Evolutionary conservation across 2,888 invertebrate species (phyloP), one percentile per base, ranked within the genome.

Genomic region (Labia minor): DNA sequence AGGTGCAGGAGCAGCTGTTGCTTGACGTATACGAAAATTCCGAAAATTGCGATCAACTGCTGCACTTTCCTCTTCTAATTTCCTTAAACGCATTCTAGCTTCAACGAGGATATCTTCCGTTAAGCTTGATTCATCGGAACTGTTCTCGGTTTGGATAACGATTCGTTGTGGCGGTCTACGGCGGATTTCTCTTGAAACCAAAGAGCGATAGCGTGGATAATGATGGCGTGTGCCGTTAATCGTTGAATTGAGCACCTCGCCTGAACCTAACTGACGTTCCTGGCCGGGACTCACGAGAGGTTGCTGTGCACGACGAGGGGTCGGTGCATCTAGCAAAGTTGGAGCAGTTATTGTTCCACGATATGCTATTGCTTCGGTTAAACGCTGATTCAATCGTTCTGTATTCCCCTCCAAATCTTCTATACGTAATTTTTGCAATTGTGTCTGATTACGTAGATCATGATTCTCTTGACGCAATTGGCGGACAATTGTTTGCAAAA

Each of bases 41-140:
- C 76, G 68, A 72, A 82, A 85, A 1, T 81, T 82, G 62, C 78
- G 73, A 74, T 85, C 83, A 0, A 85, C 81, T 0, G 82, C 81
- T 65, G 81, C 82, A 16, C 83, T 84, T 71, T 85, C 85, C n/a
- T 81, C 78, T 75, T 85, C 83, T 68, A 86, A 72, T 73, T 80
- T 79, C 69, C 80, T 76, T 1, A 85, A 75, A 1, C 82, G 78
- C 49, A 76, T 73, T 70, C 80, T 80, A 0, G 84, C 83, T 72
- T 84, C 82, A 26, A 79, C 76, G 1, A 85, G 75, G 19, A 83
- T 73, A 64, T 77, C 80, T 1, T 80, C 77, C 62, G 78, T 80
- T 0, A 82, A 81, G 71, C 69, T 69, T 6, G 64, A 65, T 14
- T 68, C 70, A 4, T 68, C 68, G 19, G 67, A 66, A 61, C 67